phyloP scores from a whole-genome alignment of 2,113 vertebrate species.

The Notarius lentiginosus region DNA sequence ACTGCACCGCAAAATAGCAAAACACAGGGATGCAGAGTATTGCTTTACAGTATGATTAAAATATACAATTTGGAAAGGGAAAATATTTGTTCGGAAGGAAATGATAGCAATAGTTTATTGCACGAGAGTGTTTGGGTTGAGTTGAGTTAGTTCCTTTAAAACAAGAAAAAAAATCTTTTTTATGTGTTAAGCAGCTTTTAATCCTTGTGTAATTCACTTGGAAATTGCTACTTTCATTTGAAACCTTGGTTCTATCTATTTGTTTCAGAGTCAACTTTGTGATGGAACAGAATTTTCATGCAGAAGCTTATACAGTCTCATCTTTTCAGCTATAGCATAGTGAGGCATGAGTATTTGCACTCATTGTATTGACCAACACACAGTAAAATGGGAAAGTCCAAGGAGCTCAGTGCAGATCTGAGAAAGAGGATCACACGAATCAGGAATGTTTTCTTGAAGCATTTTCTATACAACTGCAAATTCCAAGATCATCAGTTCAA shows the following conservation, averaged over 20 bases:
- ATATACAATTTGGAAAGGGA: background rate
- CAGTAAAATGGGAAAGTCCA: too few species aligned
- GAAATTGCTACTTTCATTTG: background rate
- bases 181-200: background rate
- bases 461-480: too few species aligned
- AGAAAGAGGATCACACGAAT: too few species aligned
- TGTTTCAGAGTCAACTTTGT: too few species aligned
- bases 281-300: background rate
- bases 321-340: background rate
- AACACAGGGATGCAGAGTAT: slow-evolving; percentile 26
- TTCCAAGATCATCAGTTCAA: too few species aligned
- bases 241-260: background rate
- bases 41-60: slow-evolving; percentile 38
- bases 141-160: slow-evolving; percentile 40
- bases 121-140: slow-evolving; percentile 58
- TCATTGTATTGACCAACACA: too few species aligned
- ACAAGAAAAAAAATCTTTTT: background rate
- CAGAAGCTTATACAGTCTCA: background rate
- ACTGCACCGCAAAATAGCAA: slow-evolving; percentile 18
- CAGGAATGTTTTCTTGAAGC: too few species aligned
- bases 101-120: slow-evolving; percentile 54
- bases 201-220: background rate
- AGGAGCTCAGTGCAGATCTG: too few species aligned
- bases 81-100: slow-evolving; percentile 30
- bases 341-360: background rate